Evolutionary conservation across 2,113 vertebrate genomes (phyloP).

Genomic region (Tupaia chinensis): DNA sequence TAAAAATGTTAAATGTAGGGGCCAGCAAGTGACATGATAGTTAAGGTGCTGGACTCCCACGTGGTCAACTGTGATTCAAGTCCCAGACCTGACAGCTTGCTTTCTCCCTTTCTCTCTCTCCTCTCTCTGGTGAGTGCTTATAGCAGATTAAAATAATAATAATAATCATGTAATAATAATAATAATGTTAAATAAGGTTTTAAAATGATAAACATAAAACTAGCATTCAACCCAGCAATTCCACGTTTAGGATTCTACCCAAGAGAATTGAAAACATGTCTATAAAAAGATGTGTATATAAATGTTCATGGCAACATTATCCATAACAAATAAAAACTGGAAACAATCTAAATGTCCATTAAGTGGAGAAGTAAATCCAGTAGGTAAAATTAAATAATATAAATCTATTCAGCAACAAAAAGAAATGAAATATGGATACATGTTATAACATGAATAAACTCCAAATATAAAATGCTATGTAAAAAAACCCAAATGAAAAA

Average conservation of each 20-base stretch:
- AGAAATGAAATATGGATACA: neutral
- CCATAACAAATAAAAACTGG: neutral
- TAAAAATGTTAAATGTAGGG: neutral
- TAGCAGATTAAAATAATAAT: too few relatives aligned
- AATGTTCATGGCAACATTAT: neutral
- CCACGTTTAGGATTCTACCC: neutral
- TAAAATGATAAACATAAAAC: neutral
- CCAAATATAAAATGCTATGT: neutral
- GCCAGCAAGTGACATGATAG: too few relatives aligned
- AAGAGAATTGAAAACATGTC: neutral
- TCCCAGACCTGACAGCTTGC: too few relatives aligned
- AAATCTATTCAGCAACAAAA: neutral
- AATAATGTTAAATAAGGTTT: too few relatives aligned
- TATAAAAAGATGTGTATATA: neutral
- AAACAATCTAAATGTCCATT: neutral
- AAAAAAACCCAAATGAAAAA: neutral
- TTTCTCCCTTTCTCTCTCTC: too few relatives aligned
- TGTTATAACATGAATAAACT: neutral
- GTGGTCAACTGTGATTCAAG: too few relatives aligned
- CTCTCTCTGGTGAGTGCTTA: too few relatives aligned
- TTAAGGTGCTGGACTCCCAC: too few relatives aligned
- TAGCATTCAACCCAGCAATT: neutral
- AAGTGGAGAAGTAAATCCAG: neutral
- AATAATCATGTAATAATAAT: too few relatives aligned
- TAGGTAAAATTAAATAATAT: neutral